A percentile compares a stretch with the other conserved stretches of the same genome.
Evolutionary conservation across 53 echinoderm and acorn worm species (phyloP).

Genomic region (Paracentrotus lividus): DNA sequence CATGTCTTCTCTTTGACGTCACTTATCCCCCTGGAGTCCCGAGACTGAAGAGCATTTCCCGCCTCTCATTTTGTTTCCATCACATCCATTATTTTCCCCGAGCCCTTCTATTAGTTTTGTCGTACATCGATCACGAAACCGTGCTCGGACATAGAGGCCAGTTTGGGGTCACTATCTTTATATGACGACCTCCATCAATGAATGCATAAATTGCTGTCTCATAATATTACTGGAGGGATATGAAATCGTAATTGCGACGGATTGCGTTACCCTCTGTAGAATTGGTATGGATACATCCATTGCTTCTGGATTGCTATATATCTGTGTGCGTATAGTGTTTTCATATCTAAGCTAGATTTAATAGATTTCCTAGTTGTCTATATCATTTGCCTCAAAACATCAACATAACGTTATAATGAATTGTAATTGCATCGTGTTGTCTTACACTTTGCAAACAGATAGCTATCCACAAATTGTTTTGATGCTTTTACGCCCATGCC

Average conservation of each 20-base stretch:
- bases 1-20: not conserved
- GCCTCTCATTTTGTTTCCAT: conserved; percentile 31
- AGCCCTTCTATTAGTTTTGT: conserved; percentile 2
- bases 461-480: too few relatives aligned
- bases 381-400: too few relatives aligned
- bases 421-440: too few relatives aligned
- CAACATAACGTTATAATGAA: too few relatives aligned
- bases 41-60: conserved; percentile 3
- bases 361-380: too few relatives aligned
- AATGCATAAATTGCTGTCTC: not conserved
- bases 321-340: too few relatives aligned
- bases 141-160: conserved; percentile 29
- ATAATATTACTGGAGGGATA: not conserved
- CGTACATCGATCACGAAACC: not conserved
- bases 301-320: too few relatives aligned
- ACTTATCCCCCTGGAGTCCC: not conserved
- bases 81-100: not conserved
- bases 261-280: not conserved
- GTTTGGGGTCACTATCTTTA: not conserved
- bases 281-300: too few relatives aligned
- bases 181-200: not conserved
- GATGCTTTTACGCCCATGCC: too few relatives aligned
- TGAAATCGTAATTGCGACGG: not conserved
- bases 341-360: too few relatives aligned
- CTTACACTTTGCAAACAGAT: too few relatives aligned